phyloP scores from a whole-genome alignment of 2,797 vertebrate species.

The Melanotaenia parkinsoni region DNA sequence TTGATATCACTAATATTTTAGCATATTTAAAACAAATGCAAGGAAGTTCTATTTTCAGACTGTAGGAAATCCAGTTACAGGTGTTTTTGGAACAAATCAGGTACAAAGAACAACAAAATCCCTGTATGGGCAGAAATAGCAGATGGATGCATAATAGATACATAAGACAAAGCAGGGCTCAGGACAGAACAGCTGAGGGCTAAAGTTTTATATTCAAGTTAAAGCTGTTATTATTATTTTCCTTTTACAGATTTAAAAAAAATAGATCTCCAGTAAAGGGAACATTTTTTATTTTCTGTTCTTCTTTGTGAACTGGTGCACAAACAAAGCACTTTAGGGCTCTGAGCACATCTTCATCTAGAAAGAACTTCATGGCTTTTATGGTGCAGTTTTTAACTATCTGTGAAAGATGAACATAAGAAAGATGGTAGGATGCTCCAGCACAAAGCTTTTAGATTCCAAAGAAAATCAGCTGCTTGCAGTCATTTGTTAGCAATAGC shows the following conservation, averaged over 20 bases:
- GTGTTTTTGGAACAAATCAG: background rate
- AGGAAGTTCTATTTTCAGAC: background rate
- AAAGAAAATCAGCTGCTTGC: conserved; percentile 48
- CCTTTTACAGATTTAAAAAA: background rate
- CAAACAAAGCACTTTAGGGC: conserved; percentile 20
- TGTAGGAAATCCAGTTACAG: background rate
- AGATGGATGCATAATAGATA: background rate
- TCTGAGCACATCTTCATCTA: conserved; percentile 13
- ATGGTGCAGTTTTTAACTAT: conserved; percentile 25
- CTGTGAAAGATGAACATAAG: conserved; percentile 33
- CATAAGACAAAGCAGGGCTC: background rate
- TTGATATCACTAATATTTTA: background rate
- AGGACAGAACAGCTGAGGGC: background rate
- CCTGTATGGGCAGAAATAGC: background rate
- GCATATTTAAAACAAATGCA: background rate
- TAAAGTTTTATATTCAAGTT: background rate
- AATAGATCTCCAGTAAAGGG: background rate
- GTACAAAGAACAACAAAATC: background rate
- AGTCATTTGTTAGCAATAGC: conserved; percentile 39
- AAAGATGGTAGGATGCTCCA: conserved; percentile 27
- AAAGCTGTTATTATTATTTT: background rate
- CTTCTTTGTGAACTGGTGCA: background rate
- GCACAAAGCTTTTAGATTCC: conserved; percentile 23
- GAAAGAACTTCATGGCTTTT: conserved; percentile 11
- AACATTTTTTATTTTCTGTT: background rate